Evolutionary conservation across 1,140 invertebrate species (phyloP).

Genomic region (Zaprionus davidi): DNA sequence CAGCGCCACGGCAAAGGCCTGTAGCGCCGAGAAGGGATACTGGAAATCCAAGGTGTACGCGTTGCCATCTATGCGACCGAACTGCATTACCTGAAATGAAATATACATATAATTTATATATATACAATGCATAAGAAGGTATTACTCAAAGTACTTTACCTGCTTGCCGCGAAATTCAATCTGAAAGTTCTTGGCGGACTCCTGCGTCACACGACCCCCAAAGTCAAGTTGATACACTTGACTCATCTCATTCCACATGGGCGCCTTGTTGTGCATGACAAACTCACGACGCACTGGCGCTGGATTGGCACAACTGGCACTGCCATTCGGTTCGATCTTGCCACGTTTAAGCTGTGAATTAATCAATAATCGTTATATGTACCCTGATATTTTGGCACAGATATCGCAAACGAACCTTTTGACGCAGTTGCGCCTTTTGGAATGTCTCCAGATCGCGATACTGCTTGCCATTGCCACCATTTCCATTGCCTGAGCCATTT

Average conservation of each 20-base stretch:
- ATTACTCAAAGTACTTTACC: conserved; percentile 85
- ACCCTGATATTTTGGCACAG: background rate
- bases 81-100: conserved; percentile 96
- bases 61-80: conserved; percentile 98
- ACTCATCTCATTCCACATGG: conserved; percentile 99
- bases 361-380: conserved; percentile 5
- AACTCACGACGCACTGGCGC: conserved; percentile 90
- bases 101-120: background rate
- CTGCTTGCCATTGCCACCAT: conserved; percentile 86
- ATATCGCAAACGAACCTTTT: conserved; percentile 89
- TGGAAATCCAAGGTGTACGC: conserved; percentile 99
- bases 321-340: conserved; percentile 86
- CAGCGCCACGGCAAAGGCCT: conserved; percentile 98
- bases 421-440: conserved; percentile 96
- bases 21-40: conserved; percentile 98
- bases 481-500: conserved; percentile 25
- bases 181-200: conserved; percentile 99
- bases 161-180: conserved; percentile 99
- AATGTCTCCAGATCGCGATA: conserved; percentile 96
- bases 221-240: conserved; percentile 99
- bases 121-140: background rate
- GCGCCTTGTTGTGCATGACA: conserved; percentile 99
- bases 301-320: conserved; percentile 70
- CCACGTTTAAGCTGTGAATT: conserved; percentile 87
- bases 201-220: conserved; percentile 99